Conservation (phyloP, 2,888 invertebrate genomes). For the Aporophyla nigra region DNA sequence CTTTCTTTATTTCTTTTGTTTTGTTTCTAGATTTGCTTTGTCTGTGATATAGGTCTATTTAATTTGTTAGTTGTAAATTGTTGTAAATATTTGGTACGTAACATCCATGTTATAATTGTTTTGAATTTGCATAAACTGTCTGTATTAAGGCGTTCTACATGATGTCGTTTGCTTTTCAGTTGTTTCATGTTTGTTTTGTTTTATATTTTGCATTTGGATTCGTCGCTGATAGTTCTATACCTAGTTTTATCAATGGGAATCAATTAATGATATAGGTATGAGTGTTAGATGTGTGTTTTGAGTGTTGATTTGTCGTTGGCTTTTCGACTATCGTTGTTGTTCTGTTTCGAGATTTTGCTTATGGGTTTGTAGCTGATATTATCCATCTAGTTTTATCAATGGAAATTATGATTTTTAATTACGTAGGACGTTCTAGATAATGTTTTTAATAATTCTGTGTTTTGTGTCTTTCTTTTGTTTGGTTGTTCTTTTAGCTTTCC, state of each 20-base stretch:
- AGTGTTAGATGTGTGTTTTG: no score
- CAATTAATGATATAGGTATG: no score
- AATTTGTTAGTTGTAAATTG: no score
- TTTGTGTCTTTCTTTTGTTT: background rate
- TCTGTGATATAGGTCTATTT: no score
- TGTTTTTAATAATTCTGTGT: conserved; percentile 3
- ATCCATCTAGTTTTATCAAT: background rate
- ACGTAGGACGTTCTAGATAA: no score
- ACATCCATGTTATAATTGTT: no score
- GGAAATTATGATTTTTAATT: conserved; percentile 59
- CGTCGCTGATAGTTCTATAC: no score
- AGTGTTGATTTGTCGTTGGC: no score
- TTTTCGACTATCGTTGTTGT: background rate
- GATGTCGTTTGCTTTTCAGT: background rate
- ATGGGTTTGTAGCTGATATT: background rate
- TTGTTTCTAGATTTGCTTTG: background rate
- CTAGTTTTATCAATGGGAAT: no score
- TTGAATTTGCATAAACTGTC: conserved; percentile 35
- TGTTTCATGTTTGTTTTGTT: no score
- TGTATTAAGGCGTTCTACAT: conserved; percentile 18
- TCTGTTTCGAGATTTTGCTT: background rate
- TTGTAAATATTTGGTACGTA: no score
- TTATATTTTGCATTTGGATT: no score
- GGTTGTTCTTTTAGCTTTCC: background rate
- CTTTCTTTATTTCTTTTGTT: background rate